Base-by-base conservation (phyloP, 2,888 invertebrate species). In the Leptopilina syphax region DNA sequence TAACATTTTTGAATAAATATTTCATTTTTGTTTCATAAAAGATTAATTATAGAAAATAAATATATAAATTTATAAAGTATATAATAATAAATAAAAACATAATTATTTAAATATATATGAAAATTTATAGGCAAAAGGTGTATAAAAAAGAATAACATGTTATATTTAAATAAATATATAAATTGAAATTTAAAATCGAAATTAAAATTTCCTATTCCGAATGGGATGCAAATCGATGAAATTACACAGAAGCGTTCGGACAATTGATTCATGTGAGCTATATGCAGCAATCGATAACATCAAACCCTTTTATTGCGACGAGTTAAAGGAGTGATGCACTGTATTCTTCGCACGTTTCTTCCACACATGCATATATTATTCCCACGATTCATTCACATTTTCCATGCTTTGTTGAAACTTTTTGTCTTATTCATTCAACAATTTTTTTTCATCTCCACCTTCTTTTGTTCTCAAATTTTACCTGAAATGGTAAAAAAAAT, bases 261-360 rank as follows among this genome's bases (percentile, higher is more conserved):
- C 44, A 85, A 86, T 85, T 81, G 85, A 84, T 83, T 83, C 84
- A 83, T 78, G 79, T 77, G 44, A 65, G 76, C 76, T 80, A 13
- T 47, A 57, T 66, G 70, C 78, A 41, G 47, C 78, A 73, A 79
- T 79, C 78, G 70, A 57, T 57, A 18, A 68, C 79, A 82, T 79
- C 81, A 84, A 80, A 81, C 81, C 79, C 79, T 77, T 82, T 83
- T 84, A 86, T 84, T 86, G 24, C 54, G 70, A 73, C 50, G 50
- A 50, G 50, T 50, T 10, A 50, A 6, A 44, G 8, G 44, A 50
- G 9, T 50, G 50, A 50, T 50, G 50, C 50, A 50, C 50, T 12
- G 50, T 12, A 50, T 50, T 50, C 50, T 50, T 34, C 57, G 41
- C 70, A 34, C 57, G 73, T 27, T 73, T 73, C 50, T 54, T 73